phyloP scores from a whole-genome alignment of 2,888 invertebrate genomes.

The Callyntrura guangdongensis region DNA sequence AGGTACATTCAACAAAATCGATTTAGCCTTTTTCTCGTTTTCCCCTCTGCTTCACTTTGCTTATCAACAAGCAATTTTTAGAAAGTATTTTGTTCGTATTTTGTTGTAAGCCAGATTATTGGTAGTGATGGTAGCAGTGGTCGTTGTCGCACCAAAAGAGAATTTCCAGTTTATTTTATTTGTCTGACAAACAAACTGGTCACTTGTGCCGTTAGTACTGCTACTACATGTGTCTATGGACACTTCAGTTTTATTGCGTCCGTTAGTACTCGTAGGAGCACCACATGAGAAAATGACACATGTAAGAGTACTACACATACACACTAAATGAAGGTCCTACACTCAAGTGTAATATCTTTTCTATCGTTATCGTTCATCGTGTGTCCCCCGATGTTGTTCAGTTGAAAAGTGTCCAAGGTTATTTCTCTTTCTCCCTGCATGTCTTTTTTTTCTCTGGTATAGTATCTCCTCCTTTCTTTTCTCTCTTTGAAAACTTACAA shows the following conservation, averaged over 20 bases:
- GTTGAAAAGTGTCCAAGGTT: conserved; percentile 7
- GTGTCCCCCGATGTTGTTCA: background rate
- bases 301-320: background rate
- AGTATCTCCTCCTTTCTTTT: too few species aligned
- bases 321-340: too few species aligned
- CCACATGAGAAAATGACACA: background rate
- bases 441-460: background rate
- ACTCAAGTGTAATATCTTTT: background rate
- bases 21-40: conserved; percentile 12
- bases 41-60: too few species aligned
- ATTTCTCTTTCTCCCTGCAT: background rate
- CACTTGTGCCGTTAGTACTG: background rate
- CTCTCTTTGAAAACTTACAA: background rate
- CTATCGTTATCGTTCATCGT: conserved; percentile 22
- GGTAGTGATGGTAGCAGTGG: background rate
- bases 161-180: conserved; percentile 13
- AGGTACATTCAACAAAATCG: conserved; percentile 6
- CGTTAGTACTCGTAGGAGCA: background rate
- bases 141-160: background rate
- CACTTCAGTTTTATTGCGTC: background rate
- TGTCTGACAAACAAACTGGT: background rate
- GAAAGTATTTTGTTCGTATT: background rate
- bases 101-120: background rate
- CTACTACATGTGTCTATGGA: background rate
- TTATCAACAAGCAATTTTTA: background rate